Base-by-base conservation (phyloP, 2,888 invertebrate genomes). In the Monopis laevigella region DNA sequence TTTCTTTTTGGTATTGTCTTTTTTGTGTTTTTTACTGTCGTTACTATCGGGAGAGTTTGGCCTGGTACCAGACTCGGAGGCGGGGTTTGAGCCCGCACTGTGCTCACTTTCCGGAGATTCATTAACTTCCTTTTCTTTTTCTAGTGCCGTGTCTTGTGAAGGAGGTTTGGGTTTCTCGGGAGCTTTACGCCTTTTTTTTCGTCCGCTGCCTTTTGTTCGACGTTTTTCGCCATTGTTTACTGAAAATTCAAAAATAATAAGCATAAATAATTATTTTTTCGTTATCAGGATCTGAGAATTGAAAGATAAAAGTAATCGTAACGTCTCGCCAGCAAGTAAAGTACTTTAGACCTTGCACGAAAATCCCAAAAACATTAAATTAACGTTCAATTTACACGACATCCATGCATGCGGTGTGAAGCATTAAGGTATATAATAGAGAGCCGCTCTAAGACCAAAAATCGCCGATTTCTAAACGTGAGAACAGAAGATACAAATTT, bases 71-170 rank as follows among this genome's bases (percentile, higher is more conserved):
- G 62, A 43, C 44, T 77, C 78, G 0, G 81, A 77, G 0, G 68
- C 69, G 1, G 80, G 78, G 1, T 73, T 65, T 41, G 78, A 80
- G 0, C 67, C 70, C 2, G 64, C 65, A 45, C 78, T 80, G 44
- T 68, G 75, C 24, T 75, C 75, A 46, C 78, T 81, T 41, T 65
- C 77, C 63, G 59, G n/a, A 0, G 72, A 78, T 44, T 80, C 78
- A 4, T 24, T 40, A 3, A 58, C 67, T 5, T 83, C 84, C 51
- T 82, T 83, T 26, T 77, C 81, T 43, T 75, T 72, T 46, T 82
- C 83, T 8, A 62, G 6, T 24, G n/a, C n/a, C 30, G 13, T 67
- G 48, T 82, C 82, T 43, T 77, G 82, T 5, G 67, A 54, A 5
- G 70, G 71, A 21, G 64, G 70, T 26, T 75, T 73, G 2, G 50